Evolutionary conservation across 2,888 invertebrate genomes (phyloP), one percentile per base, ranked within the genome.

Genomic region (Sarcophaga caerulescens): DNA sequence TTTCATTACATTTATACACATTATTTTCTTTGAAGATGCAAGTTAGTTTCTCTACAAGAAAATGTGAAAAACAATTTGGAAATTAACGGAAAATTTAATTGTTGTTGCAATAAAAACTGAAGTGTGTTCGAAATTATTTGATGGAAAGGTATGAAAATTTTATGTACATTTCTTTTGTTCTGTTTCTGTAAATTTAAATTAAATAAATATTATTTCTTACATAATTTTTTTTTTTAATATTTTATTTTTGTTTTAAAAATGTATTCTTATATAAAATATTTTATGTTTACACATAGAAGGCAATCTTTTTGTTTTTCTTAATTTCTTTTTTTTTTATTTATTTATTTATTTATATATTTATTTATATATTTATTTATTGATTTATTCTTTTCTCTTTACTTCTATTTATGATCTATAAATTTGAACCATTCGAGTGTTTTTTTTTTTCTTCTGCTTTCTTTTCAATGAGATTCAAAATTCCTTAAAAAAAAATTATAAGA

Each of bases 211-310:
- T 74, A 21, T 23, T 52, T 65, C 23, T 52, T 66, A 47, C 12
- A 47, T 14, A 4, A n/a, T n/a, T 52, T 52, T 14, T 14, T 52
- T 60, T 21, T 74, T 73, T 65, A 65, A 63, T 25, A 71, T 25
- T 35, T 71, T 69, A 60, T 66, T 76, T 70, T 44, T 60, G 35
- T 62, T 45, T 65, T 69, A 81, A 71, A 80, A 76, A 80, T 77
- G 21, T 65, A 63, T 65, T 76, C 77, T 81, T 84, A 81, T 87
- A 85, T 70, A 85, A 85, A 83, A 85, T 85, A 83, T 85, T 80
- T 83, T 85, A 87, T 87, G 87, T 87, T 87, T 87, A 87, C 83
- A 87, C 83, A 87, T 87, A 87, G 87, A 87, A 87, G 87, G 87
- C 87, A 86, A 71, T 86, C 75, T 81, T 85, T 59, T 77, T 77